Evolutionary conservation across 2,888 invertebrate genomes (phyloP), one percentile per base, ranked within the genome.

Genomic region (Osedax fenrisi): DNA sequence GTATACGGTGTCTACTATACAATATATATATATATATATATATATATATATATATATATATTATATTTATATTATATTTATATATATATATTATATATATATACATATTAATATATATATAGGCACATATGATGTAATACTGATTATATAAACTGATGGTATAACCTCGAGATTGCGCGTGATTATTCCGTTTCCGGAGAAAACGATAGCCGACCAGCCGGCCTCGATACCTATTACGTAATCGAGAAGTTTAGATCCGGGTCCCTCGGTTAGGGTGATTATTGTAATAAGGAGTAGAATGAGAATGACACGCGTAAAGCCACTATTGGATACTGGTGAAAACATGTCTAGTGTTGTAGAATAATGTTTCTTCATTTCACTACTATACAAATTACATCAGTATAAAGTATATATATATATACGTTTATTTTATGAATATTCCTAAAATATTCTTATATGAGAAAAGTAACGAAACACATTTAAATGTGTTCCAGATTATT

Each of bases 181-280:
- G 27, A 78, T 72, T 75, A 78, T 77, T 59, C 78, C 78, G 73
- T 76, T 78, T 13, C 78, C 78, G 26, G 76, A 78, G 22, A 78
- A 72, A 3, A 78, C 17, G 41, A 78, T 75, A n/a, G 76, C 64
- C n/a, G 78, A 78, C 78, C 78, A 78, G 25, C 78, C 78, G 62
- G 78, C 78, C 61, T 78, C 78, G 13, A 78, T 78, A n/a, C 78
- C 78, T 62, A n/a, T n/a, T n/a, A n/a, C n/a, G n/a, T 78, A 77
- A 24, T 75, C 75, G 5, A 78, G 74, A 1, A 76, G 71, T 5
- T 2, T 17, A 2, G 3, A 3, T 23, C 26, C 27, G 66, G 26
- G 25, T 25, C 21, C 22, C 25, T 23, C 61, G 27, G 2, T 26
- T 26, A 26, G 74, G 70, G 13, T 67, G 70, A 72, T 69, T 41